Percentiles rank a stretch among this genome's conserved stretches.
Evolutionary conservation across 1,140 invertebrate genomes (phyloP).

Genomic region (Drosophila persimilis): DNA sequence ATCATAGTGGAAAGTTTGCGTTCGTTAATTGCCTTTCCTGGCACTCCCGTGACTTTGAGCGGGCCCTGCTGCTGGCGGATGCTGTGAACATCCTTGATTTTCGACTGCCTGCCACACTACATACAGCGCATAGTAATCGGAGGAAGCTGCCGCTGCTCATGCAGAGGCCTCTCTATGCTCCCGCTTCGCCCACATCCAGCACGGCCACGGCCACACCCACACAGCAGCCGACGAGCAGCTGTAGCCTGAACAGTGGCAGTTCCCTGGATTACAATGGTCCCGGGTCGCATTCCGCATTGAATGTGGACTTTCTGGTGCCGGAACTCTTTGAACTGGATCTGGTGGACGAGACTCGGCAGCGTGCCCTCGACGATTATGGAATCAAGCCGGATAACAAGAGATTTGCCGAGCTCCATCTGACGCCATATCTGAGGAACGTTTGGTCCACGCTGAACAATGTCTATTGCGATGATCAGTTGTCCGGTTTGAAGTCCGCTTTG

Average conservation of each 20-base stretch:
- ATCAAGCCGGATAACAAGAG: slow-evolving; percentile 58
- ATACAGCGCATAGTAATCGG: slow-evolving; percentile 75
- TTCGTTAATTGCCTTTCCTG: slow-evolving; percentile 66
- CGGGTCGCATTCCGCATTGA: slow-evolving; percentile 45
- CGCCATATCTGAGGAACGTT: slow-evolving; percentile 66
- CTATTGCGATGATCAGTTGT: slow-evolving; percentile 64
- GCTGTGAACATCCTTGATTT: slow-evolving; percentile 70
- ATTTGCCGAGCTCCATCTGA: slow-evolving; percentile 55
- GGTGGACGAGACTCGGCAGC: slow-evolving; percentile 69
- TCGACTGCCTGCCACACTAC: slow-evolving; percentile 64
- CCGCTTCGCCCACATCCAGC: slow-evolving; percentile 31
- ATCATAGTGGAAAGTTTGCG: slow-evolving; percentile 54
- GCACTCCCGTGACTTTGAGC: slow-evolving; percentile 76
- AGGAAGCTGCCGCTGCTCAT: slow-evolving; percentile 70
- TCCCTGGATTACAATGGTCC: slow-evolving; percentile 42
- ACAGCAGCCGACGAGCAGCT: slow-evolving; percentile 56
- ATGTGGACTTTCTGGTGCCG: slow-evolving; percentile 62
- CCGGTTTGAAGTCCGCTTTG: slow-evolving; percentile 82
- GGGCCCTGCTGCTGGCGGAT: slow-evolving; percentile 70
- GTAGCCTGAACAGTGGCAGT: slow-evolving; percentile 59
- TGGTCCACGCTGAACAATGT: slow-evolving; percentile 70
- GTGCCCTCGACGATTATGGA: slow-evolving; percentile 72
- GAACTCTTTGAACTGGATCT: slow-evolving; percentile 70
- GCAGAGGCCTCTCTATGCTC: slow-evolving; percentile 55
- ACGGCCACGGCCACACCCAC: slow-evolving; percentile 26